These are phyloP conservation scores for Alloscopus bannaensis DNA, from an alignment of 2,888 invertebrate species.

Conservation along the genomic window DNA sequence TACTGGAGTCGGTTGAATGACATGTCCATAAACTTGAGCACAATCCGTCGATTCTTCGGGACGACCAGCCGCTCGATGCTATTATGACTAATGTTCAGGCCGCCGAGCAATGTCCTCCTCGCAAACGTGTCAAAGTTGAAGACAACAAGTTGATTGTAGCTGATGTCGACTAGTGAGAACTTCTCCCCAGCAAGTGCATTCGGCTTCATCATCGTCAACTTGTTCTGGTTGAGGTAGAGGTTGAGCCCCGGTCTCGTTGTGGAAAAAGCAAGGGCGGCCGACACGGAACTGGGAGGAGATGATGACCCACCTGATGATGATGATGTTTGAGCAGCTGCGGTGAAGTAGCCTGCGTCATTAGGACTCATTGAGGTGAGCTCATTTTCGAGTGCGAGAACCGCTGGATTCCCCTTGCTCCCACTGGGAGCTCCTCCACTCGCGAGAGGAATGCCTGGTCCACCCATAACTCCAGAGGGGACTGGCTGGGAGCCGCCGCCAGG, in stretches of 20 bases:
- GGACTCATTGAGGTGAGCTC: slow-evolving; percentile 61
- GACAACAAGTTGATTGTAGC: slow-evolving; percentile 78
- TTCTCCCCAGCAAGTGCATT: slow-evolving; percentile 83
- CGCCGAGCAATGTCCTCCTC: slow-evolving; percentile 85
- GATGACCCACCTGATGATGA: slow-evolving; percentile 82
- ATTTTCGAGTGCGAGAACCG: slow-evolving; percentile 53
- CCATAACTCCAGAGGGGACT: slow-evolving; percentile 43
- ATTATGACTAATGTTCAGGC: slow-evolving; percentile 87
- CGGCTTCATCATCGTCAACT: slow-evolving; percentile 82
- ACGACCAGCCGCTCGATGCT: slow-evolving; percentile 85
- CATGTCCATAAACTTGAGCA: slow-evolving; percentile 80
- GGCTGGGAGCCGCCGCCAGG: slow-evolving; percentile 44
- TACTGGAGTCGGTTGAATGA: slow-evolving; percentile 81
- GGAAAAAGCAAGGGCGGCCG: slow-evolving; percentile 53
- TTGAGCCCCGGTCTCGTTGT: slow-evolving; percentile 75
- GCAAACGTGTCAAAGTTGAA: slow-evolving; percentile 85
- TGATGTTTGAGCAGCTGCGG: slow-evolving; percentile 74
- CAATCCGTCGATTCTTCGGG: slow-evolving; percentile 81
- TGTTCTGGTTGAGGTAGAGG: slow-evolving; percentile 85
- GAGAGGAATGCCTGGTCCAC: slow-evolving; percentile 34
- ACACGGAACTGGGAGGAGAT: slow-evolving; percentile 80
- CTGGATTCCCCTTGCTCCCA: slow-evolving; percentile 53
- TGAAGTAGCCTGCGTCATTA: slow-evolving; percentile 47
- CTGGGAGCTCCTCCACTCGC: slow-evolving; percentile 15
- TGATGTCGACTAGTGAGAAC: slow-evolving; percentile 71